Conservation (phyloP, 1,140 invertebrate species). For the fruit fly (Drosophila melanogaster) region Release_6_plus_ISO1_MT NT_037436.4:25879501-25880000, state of each 20-base stretch:
- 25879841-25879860: not conserved
- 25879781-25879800: not conserved
- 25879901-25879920: not conserved
- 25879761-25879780: not conserved
- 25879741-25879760: not conserved
- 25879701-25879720: not conserved
- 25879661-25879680: not conserved
- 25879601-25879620: not conserved
- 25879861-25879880: not conserved
- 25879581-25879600: too few species aligned
- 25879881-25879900: not conserved
- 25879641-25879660: not conserved
- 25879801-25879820: not conserved
- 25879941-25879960: not conserved
- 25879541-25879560: not conserved
- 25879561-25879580: not conserved
- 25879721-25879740: not conserved
- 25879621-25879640: not conserved
- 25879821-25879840: not conserved
- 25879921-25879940: not conserved
- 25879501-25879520: not conserved
- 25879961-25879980: not conserved
- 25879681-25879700: not conserved
- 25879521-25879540: not conserved
- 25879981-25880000: not conserved